Conservation (phyloP, 2,113 vertebrate species). For the Dendropsophus ebraccatus region DNA sequence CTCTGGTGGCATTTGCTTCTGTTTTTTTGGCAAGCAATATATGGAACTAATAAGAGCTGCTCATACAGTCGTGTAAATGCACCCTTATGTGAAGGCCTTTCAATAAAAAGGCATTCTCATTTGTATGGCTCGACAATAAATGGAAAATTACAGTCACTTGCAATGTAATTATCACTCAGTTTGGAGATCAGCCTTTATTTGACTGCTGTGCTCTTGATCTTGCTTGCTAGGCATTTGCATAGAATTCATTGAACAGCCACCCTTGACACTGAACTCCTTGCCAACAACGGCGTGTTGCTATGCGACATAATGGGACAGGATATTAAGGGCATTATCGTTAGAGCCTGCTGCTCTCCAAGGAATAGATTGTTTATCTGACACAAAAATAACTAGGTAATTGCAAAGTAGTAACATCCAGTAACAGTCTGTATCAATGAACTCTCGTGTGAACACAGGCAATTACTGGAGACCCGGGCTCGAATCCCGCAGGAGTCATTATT, state of each 20-base stretch:
- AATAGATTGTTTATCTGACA: slow-evolving; percentile 52
- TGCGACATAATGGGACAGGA: slow-evolving; percentile 27
- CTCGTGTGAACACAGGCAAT: slow-evolving; percentile 1
- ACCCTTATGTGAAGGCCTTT: background rate
- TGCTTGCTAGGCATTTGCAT: slow-evolving; percentile 25
- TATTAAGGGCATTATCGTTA: slow-evolving; percentile 49
- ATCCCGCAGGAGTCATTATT: slow-evolving; percentile 15
- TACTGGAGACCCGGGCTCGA: background rate
- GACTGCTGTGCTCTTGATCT: background rate
- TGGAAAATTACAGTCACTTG: background rate
- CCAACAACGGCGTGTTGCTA: slow-evolving; percentile 37
- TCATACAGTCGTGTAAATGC: background rate
- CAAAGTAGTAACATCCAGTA: slow-evolving; percentile 41
- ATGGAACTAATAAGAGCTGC: background rate
- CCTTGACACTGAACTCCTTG: slow-evolving; percentile 38
- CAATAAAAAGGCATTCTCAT: background rate
- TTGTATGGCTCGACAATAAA: background rate
- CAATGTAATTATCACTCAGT: background rate
- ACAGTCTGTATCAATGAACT: slow-evolving; percentile 20
- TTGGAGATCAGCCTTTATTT: background rate
- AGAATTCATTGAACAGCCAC: slow-evolving; percentile 23
- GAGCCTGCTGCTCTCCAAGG: slow-evolving; percentile 29
- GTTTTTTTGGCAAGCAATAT: background rate
- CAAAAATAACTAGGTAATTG: slow-evolving; percentile 43
- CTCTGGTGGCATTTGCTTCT: background rate